Conservation (phyloP, 1,140 invertebrate species). For the Aphaenogaster floridana region DNA sequence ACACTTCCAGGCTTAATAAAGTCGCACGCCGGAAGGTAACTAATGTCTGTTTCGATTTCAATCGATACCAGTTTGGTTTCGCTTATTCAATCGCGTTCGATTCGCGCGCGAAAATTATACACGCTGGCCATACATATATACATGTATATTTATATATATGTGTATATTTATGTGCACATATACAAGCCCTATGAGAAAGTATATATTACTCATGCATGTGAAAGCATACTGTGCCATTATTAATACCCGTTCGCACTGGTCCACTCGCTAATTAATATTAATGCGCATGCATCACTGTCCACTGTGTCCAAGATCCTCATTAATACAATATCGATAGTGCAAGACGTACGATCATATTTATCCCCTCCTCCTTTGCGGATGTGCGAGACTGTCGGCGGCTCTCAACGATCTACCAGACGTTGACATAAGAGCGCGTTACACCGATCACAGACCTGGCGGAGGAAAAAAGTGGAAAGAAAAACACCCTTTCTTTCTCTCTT, state of each 20-base stretch:
- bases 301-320: constrained; percentile 75
- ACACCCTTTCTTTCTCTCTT: constrained; percentile 17
- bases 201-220: constrained; percentile 77
- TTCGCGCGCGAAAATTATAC: constrained; percentile 59
- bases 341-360: constrained; percentile 70
- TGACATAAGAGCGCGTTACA: constrained; percentile 45
- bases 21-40: constrained; percentile 1
- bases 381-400: constrained; percentile 49
- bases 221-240: constrained; percentile 78
- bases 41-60: constrained; percentile 44
- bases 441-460: constrained; percentile 66
- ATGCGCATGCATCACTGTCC: constrained; percentile 86
- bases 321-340: constrained; percentile 74
- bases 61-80: constrained; percentile 15
- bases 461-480: constrained; percentile 84
- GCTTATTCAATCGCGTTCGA: constrained; percentile 42
- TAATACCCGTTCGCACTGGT: constrained; percentile 79
- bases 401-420: constrained; percentile 45
- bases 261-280: constrained; percentile 86
- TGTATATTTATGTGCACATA: neutral
- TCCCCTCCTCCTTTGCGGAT: constrained; percentile 32
- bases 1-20: constrained; percentile 45
- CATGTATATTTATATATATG: neutral
- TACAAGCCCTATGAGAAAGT: constrained; percentile 1
- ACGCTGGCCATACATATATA: neutral